Percentiles rank a stretch among this genome's conserved stretches.
Conservation (phyloP, 2,113 vertebrate species). For the Saguinus midas region DNA sequence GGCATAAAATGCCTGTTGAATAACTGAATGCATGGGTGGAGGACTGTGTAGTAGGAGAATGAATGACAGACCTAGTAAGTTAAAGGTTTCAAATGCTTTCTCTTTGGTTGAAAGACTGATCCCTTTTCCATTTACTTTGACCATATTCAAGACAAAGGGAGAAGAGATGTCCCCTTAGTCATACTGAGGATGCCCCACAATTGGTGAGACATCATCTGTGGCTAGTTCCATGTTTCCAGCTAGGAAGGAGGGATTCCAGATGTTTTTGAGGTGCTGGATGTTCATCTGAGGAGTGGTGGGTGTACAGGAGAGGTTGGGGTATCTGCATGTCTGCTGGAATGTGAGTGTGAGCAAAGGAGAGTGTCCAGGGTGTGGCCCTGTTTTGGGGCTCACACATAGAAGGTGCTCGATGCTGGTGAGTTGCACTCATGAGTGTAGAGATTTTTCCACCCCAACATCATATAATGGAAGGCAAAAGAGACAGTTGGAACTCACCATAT, state of each 20-base stretch:
- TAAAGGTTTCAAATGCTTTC: not conserved
- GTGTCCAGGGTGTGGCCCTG: rapidly evolving
- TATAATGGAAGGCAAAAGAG: not conserved
- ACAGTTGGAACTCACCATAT: not conserved
- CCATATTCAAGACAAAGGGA: not conserved
- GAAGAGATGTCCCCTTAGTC: not conserved
- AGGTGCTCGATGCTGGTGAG: rapidly evolving
- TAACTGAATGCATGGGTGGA: not conserved
- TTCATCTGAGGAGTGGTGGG: not conserved
- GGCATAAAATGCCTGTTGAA: not conserved
- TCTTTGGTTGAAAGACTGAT: not conserved
- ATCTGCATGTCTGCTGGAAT: not conserved
- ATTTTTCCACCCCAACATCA: not conserved
- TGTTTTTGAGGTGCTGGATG: not conserved
- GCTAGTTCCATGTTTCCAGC: not conserved
- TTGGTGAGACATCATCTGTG: not conserved
- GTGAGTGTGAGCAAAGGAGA: not conserved
- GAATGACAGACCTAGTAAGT: not conserved
- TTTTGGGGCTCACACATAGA: rapidly evolving
- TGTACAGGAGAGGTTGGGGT: not conserved
- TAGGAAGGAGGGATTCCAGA: not conserved
- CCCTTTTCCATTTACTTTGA: not conserved
- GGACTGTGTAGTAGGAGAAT: not conserved
- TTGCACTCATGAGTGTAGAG: not conserved
- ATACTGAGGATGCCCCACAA: not conserved